Percentiles rank a stretch among this genome's conserved stretches.
Conservation (phyloP, 1,140 invertebrate species). For the Leptinotarsa texana region DNA sequence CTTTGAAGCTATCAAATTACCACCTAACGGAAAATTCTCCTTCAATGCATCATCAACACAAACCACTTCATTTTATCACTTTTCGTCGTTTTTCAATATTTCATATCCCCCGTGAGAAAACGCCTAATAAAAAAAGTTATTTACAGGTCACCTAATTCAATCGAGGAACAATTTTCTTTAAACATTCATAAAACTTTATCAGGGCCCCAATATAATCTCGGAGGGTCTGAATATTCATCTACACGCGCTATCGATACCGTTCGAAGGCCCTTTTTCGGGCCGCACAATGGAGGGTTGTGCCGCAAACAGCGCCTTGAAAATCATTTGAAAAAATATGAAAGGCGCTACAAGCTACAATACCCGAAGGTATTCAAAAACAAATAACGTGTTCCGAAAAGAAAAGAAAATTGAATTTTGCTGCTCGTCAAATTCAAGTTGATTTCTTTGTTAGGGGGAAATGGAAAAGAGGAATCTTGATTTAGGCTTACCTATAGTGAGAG, state of each 20-base stretch:
- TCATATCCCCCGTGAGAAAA: not conserved
- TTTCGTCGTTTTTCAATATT: not conserved
- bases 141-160: slow-evolving; percentile 20
- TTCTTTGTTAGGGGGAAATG: slow-evolving; percentile 1
- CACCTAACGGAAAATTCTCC: too few species aligned
- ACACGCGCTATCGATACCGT: slow-evolving; percentile 14
- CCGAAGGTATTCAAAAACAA: slow-evolving; percentile 14
- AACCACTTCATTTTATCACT: too few species aligned
- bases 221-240: slow-evolving; percentile 15
- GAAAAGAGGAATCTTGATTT: not conserved
- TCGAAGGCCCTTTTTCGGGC: not conserved
- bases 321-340: slow-evolving; percentile 17
- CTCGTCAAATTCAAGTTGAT: slow-evolving; percentile 7
- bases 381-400: slow-evolving; percentile 15
- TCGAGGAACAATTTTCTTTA: slow-evolving; percentile 15
- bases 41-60: too few species aligned
- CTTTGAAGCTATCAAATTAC: too few species aligned
- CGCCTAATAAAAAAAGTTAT: slow-evolving; percentile 1
- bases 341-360: slow-evolving; percentile 3
- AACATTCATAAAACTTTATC: slow-evolving; percentile 17
- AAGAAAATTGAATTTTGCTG: slow-evolving; percentile 21
- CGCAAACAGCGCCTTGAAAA: not conserved
- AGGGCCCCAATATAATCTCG: slow-evolving; percentile 6
- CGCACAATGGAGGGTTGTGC: not conserved
- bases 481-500: not conserved